phyloP scores from a whole-genome alignment of 1,140 invertebrate species.

The Eumaeus atala region DNA sequence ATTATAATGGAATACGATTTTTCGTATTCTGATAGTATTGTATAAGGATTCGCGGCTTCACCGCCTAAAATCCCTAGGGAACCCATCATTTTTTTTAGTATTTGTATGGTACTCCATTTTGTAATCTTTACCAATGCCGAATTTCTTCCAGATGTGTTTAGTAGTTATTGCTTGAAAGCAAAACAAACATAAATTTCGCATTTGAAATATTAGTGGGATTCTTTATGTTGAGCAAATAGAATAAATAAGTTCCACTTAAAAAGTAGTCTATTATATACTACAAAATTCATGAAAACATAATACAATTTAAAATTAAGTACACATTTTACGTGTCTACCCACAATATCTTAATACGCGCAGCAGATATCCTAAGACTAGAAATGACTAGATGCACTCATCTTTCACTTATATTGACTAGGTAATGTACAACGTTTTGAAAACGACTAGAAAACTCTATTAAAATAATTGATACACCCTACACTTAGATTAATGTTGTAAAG shows the following conservation, averaged over 20 bases:
- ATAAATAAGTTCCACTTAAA: not conserved
- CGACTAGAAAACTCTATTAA: not conserved
- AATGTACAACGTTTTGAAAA: slow-evolving; percentile 6
- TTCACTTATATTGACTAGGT: slow-evolving; percentile 21
- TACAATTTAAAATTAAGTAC: not conserved
- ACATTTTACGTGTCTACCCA: not conserved
- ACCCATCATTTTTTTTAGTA: too few relatives aligned
- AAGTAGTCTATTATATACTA: not conserved
- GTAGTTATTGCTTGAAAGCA: too few relatives aligned
- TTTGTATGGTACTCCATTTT: too few relatives aligned
- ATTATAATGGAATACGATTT: too few relatives aligned
- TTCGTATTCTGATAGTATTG: too few relatives aligned
- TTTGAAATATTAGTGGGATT: too few relatives aligned
- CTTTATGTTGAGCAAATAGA: not conserved
- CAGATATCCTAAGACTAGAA: slow-evolving; percentile 14
- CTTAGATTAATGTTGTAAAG: not conserved
- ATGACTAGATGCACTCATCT: slow-evolving; percentile 42
- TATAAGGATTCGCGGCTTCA: too few relatives aligned
- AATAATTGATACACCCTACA: not conserved
- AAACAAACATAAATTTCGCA: too few relatives aligned
- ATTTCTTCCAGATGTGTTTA: too few relatives aligned
- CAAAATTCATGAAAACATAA: too few relatives aligned
- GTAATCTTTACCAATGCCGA: too few relatives aligned
- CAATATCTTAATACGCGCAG: slow-evolving; percentile 19
- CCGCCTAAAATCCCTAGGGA: too few relatives aligned